These are phyloP conservation scores for Porites lutea DNA, from an alignment of 64 coral and sea anemone genomes.

Conservation along the genomic window DNA sequence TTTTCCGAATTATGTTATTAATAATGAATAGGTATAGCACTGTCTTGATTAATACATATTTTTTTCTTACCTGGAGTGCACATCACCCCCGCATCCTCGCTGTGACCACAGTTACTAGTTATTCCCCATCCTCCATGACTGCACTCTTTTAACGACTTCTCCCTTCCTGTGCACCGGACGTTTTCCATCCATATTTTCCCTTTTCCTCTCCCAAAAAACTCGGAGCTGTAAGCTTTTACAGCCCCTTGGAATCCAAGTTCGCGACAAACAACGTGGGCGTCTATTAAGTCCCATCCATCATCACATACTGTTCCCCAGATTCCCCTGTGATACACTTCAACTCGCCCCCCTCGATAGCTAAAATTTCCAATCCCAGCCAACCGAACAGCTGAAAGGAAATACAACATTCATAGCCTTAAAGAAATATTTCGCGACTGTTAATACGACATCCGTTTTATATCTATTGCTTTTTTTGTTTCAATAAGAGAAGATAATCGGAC, in stretches of 20 bases:
- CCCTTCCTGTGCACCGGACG: constrained; percentile 24
- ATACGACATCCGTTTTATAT: no score
- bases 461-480: no score
- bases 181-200: constrained; percentile 32
- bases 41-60: no score
- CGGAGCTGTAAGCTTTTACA: background rate
- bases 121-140: background rate
- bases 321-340: constrained; percentile 7
- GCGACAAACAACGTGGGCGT: constrained; percentile 40
- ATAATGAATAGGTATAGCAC: no score
- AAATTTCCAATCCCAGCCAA: background rate
- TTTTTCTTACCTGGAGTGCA: background rate
- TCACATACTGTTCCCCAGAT: constrained; percentile 51
- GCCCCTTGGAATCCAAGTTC: background rate
- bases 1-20: no score
- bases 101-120: background rate
- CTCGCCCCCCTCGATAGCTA: background rate
- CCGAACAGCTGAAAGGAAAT: constrained; percentile 8
- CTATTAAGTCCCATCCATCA: background rate
- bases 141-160: constrained; percentile 37
- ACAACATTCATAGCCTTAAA: background rate
- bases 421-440: no score
- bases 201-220: constrained; percentile 27
- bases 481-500: no score
- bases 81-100: background rate